These are phyloP conservation scores for Bos indicus DNA, from an alignment of 2,113 vertebrate species.

Conservation along the genomic window DNA sequence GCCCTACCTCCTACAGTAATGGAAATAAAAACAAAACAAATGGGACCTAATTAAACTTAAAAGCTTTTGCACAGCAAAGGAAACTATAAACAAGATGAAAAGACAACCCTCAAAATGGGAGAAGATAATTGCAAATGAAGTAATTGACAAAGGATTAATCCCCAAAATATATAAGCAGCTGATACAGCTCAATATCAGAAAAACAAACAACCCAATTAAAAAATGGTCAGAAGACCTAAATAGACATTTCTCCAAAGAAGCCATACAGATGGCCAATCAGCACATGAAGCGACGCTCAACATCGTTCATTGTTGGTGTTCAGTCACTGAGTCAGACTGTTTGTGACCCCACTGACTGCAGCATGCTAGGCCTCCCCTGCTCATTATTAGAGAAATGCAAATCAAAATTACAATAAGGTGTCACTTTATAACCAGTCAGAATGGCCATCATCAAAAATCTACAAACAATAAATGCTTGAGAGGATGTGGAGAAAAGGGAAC, in stretches of 20 bases:
- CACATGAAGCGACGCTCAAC: rapidly evolving
- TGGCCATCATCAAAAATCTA: neutral
- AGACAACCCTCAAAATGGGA: neutral
- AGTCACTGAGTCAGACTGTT: neutral
- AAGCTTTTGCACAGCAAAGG: neutral
- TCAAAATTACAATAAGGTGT: neutral
- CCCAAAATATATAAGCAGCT: neutral
- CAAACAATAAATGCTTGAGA: neutral
- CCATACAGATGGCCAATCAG: neutral
- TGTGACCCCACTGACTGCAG: neutral
- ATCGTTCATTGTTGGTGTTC: rapidly evolving
- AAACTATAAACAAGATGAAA: neutral
- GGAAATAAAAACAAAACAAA: neutral
- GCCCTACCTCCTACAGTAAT: neutral
- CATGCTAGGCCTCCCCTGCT: neutral
- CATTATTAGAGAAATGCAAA: neutral
- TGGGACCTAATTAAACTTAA: neutral
- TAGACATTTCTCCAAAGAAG: neutral
- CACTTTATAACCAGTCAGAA: neutral
- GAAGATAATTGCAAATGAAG: neutral
- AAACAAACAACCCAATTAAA: neutral
- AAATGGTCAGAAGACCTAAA: neutral
- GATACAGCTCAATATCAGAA: neutral
- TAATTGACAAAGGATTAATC: neutral
- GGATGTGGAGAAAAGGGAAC: neutral